Evolutionary conservation across 2,113 vertebrate species (phyloP), one percentile per base, ranked within the genome.

Genomic region (Pedetes capensis): DNA sequence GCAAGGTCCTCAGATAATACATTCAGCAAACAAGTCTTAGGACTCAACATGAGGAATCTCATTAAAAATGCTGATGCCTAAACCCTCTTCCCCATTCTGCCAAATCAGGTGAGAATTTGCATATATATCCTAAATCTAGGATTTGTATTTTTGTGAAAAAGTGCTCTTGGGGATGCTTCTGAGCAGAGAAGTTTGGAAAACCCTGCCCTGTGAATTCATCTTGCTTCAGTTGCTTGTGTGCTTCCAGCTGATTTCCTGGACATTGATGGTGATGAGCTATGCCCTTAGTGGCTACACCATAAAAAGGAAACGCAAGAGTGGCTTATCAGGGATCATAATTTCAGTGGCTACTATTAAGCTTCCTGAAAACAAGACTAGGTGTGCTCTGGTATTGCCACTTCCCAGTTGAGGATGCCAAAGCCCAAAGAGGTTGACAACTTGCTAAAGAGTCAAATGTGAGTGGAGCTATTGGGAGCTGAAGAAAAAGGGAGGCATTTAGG

Each of bases 201-300:
- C 42, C 8, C 66, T 94, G 53, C 47, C 66, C 17, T 22, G 20
- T 13, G 44, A 79, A 59, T 89, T 94, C n/a, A n/a, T n/a, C 59
- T 92, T 84, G 25, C 87, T 94, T 93, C n/a, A n/a, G n/a, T n/a
- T n/a, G n/a, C n/a, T n/a, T n/a, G n/a, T 13, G 27, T 49, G 37
- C 47, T 53, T 85, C 23, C 34, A 39, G 37, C 37, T 34, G 51
- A 34, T 86, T 89, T 23, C 68, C 34, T 51, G 55, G 6, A 86
- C 23, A 5, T 57, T 51, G n/a, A 34, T 63, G 34, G 59, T 12
- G 2, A 37, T 22, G 69, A 37, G 34, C 34, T 68, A 32, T 5
- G 5, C 49, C 3, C 6, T 72, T 16, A 37, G 13, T 78, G 34
- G 17, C 47, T 39, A 34, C 18, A 87, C 12, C 37, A 4, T n/a